A percentile compares a stretch with the other conserved stretches of the same genome.
Conservation (phyloP, 2,888 invertebrate genomes). For the Camptogramma bilineatum region DNA sequence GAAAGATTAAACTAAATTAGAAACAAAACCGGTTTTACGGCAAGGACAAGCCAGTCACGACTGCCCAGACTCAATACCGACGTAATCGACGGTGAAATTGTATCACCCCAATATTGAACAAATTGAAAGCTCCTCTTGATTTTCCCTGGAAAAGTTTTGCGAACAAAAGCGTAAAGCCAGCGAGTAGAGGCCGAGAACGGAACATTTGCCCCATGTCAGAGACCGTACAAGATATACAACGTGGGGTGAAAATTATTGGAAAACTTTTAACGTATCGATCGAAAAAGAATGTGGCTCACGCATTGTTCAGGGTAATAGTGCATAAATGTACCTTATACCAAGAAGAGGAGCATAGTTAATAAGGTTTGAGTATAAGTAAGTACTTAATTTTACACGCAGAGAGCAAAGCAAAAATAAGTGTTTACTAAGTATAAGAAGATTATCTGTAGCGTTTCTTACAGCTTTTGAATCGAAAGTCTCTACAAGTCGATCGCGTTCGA, state of each 20-base stretch:
- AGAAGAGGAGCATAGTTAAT: no score
- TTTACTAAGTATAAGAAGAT: no score
- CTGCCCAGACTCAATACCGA: slow-evolving; percentile 29
- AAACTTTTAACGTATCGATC: not conserved
- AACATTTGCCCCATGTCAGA: not conserved
- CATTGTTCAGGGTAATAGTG: not conserved
- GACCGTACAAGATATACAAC: not conserved
- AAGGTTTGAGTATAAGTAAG: no score
- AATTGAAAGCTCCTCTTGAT: slow-evolving; percentile 1
- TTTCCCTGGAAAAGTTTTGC: slow-evolving; percentile 3
- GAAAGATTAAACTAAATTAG: slow-evolving; percentile 9
- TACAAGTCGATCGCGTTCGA: no score
- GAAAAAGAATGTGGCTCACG: not conserved
- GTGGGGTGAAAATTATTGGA: not conserved
- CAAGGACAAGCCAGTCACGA: slow-evolving; percentile 44
- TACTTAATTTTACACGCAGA: no score
- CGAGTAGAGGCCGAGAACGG: no score
- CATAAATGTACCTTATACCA: not conserved
- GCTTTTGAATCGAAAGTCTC: no score
- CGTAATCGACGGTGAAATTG: slow-evolving; percentile 45
- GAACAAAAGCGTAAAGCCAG: slow-evolving; percentile 5
- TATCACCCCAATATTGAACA: slow-evolving; percentile 36
- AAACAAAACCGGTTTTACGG: slow-evolving; percentile 18
- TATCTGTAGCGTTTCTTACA: no score
- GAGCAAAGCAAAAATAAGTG: no score